These are phyloP conservation scores for Cephalopholis sonnerati DNA, from an alignment of 2,113 vertebrate species.

Conservation along the genomic window DNA sequence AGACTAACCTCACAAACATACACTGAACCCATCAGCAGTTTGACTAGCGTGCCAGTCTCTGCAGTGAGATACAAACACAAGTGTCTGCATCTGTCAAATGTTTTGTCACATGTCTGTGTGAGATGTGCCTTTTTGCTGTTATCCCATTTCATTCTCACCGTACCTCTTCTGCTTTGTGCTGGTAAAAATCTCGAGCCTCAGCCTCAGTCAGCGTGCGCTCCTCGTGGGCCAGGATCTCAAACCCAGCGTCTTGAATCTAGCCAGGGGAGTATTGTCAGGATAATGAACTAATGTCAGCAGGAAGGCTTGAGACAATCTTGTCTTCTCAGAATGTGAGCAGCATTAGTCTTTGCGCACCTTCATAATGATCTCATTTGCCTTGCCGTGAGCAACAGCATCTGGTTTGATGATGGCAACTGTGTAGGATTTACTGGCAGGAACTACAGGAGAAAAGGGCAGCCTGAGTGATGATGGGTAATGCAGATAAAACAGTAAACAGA, in stretches of 20 bases:
- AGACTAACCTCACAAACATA: slow-evolving; percentile 35
- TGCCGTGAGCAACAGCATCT: slow-evolving; percentile 89
- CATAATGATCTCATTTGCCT: slow-evolving; percentile 89
- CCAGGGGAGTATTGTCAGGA: slow-evolving; percentile 34
- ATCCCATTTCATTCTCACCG: background rate
- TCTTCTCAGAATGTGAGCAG: slow-evolving; percentile 38
- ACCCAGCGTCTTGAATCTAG: slow-evolving; percentile 90
- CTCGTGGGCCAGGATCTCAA: slow-evolving; percentile 88
- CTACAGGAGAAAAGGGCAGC: slow-evolving; percentile 71
- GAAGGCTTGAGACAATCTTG: slow-evolving; percentile 45
- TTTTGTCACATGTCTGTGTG: background rate
- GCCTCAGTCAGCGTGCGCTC: slow-evolving; percentile 84
- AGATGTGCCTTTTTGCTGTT: background rate
- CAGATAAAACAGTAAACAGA: slow-evolving; percentile 11
- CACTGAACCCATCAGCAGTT: slow-evolving; percentile 6
- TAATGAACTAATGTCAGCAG: slow-evolving; percentile 50
- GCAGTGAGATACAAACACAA: background rate
- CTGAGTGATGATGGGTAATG: slow-evolving; percentile 19
- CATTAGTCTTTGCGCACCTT: slow-evolving; percentile 83
- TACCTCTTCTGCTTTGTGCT: slow-evolving; percentile 87
- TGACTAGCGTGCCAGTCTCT: slow-evolving; percentile 5
- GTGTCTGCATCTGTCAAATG: background rate
- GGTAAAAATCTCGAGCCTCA: slow-evolving; percentile 87
- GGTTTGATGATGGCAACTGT: slow-evolving; percentile 92
- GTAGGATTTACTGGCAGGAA: slow-evolving; percentile 82